Conservation (phyloP, 1,140 invertebrate species). For the Oryzaephilus surinamensis region DNA sequence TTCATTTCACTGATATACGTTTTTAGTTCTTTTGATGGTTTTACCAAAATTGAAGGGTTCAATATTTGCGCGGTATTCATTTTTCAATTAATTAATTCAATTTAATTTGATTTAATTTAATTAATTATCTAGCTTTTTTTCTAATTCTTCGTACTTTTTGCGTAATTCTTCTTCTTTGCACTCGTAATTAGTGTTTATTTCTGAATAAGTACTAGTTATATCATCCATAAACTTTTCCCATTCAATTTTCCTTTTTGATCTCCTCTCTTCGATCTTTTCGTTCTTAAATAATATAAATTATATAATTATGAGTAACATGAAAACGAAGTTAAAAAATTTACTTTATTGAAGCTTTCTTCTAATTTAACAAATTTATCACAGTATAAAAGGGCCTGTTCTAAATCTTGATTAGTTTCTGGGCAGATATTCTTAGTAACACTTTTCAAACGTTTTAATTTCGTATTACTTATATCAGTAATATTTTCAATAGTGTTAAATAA, state of each 20-base stretch:
- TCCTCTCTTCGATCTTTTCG: conserved; percentile 20
- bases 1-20: conserved; percentile 21
- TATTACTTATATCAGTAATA: conserved; percentile 65
- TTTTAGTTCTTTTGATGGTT: conserved; percentile 21
- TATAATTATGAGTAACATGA: not conserved
- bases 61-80: conserved; percentile 14
- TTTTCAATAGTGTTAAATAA: conserved; percentile 67
- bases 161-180: conserved; percentile 8
- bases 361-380: conserved; percentile 45
- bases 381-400: conserved; percentile 54
- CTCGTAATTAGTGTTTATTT: conserved; percentile 12
- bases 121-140: conserved; percentile 11
- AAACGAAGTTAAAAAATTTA: conserved; percentile 23
- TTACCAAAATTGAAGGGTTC: conserved; percentile 17
- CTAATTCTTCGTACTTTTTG: conserved; percentile 11
- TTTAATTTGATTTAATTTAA: too few relatives aligned
- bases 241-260: conserved; percentile 9
- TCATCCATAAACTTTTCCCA: conserved; percentile 14
- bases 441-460: conserved; percentile 51
- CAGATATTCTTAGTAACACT: conserved; percentile 49
- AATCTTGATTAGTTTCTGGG: conserved; percentile 51
- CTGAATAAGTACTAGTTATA: conserved; percentile 12
- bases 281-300: conserved; percentile 7
- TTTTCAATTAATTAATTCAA: conserved; percentile 3
- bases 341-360: conserved; percentile 41